Base-by-base conservation (phyloP, 2,113 vertebrate genomes). In the Panurus biarmicus region DNA sequence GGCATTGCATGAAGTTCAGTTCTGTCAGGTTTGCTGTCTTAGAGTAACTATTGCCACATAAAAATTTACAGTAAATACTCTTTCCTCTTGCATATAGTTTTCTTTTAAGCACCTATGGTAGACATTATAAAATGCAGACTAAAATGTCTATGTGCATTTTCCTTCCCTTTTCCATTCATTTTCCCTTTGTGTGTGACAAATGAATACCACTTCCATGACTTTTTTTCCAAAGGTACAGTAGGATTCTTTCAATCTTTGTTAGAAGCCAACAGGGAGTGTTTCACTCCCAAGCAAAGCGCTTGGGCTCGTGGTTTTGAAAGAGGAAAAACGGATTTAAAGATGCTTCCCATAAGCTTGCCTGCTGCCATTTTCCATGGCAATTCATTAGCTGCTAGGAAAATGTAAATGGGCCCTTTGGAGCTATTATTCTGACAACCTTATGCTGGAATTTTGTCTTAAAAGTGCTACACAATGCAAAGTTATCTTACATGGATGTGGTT, bases 391-490 rank as follows among this genome's bases (percentile, higher is more conserved):
- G 24, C 78, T 89, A 85, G 42, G 54, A 91, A 91, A 82, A 94
- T 42, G 78, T 82, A 91, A 94, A 79, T 70, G 13, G 84, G 50
- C 54, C 74, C 74, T 79, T 95, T 87, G 91, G 91, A 94, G 47
- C 81, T 87, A 44, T 92, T 89, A 62, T 87, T 92, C 90, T 89
- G 77, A 54, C 94, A 89, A 29, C 42, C 54, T 87, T 89, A 69
- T 89, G 94, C 47, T 95, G 66, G 60, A 93, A 54, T 93, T 95
- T 91, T 94, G 35, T 82, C 54, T 95, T 91, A 28, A 76, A 92
- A 87, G 53, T 45, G 24, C 29, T 91, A 60, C 38, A 66, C 20
- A 79, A 53, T 83, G 38, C 38, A 53, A 89, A 94, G 58, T 94
- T 94, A 74, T 73, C 81, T 65, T 91, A 62, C 12, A 5, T 73